A percentile compares a stretch with the other conserved stretches of the same genome.
These are phyloP conservation scores for Xenopus tropicalis DNA, from an alignment of 2,113 vertebrate species.

Conservation along the genomic window DNA sequence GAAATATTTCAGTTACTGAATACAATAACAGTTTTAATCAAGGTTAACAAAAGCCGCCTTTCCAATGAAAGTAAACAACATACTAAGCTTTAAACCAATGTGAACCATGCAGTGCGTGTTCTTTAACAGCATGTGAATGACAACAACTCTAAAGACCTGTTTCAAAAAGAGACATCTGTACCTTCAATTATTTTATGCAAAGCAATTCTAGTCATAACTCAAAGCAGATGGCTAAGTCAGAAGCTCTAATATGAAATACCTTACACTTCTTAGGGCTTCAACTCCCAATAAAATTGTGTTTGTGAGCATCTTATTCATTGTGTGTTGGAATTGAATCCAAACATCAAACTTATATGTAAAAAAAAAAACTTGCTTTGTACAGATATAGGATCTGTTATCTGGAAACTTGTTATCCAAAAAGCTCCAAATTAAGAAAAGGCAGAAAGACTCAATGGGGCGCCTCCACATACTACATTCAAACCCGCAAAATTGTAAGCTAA, in stretches of 20 bases:
- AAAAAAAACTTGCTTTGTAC: background rate
- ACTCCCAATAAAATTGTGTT: slow-evolving; percentile 8
- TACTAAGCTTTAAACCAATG: slow-evolving; percentile 25
- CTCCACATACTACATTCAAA: too few species aligned
- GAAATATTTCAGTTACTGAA: slow-evolving; percentile 26
- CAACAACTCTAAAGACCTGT: slow-evolving; percentile 14
- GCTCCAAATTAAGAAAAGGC: too few species aligned
- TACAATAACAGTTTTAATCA: slow-evolving; percentile 33
- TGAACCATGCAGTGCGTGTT: slow-evolving; percentile 16
- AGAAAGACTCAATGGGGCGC: too few species aligned
- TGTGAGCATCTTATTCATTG: background rate
- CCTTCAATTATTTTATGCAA: slow-evolving; percentile 35
- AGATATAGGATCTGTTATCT: too few species aligned
- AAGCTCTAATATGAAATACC: slow-evolving; percentile 30
- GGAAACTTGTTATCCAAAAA: too few species aligned
- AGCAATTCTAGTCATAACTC: slow-evolving; percentile 22
- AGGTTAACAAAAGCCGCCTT: slow-evolving; percentile 27
- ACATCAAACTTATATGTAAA: background rate
- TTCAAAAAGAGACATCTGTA: slow-evolving; percentile 40
- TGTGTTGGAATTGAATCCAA: background rate
- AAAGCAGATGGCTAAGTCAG: slow-evolving; percentile 33
- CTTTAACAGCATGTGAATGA: slow-evolving; percentile 32
- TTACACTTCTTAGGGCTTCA: slow-evolving; percentile 15
- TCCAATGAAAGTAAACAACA: slow-evolving; percentile 21
- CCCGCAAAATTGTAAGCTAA: too few species aligned